A percentile compares a stretch with the other conserved stretches of the same genome.
These are phyloP conservation scores for Poecilia picta DNA, from an alignment of 2,797 vertebrate species.

Conservation along the genomic window DNA sequence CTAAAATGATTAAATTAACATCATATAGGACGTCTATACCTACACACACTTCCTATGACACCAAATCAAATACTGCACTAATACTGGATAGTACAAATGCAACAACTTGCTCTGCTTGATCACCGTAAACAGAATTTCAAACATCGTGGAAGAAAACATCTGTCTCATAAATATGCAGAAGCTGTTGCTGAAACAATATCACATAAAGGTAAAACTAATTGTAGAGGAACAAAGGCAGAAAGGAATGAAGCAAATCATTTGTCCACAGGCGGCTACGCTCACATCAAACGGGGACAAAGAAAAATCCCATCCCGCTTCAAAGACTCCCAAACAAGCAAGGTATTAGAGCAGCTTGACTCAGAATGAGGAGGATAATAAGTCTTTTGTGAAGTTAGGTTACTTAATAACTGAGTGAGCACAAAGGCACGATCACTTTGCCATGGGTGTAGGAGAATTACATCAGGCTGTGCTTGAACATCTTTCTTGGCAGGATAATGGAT, in stretches of 20 bases:
- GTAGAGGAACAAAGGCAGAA: slow-evolving; percentile 58
- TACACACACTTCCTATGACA: neutral
- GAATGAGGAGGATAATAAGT: slow-evolving; percentile 44
- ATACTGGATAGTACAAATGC: slow-evolving; percentile 18
- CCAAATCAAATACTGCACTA: neutral
- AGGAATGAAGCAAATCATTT: slow-evolving; percentile 59
- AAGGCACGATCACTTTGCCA: slow-evolving; percentile 26
- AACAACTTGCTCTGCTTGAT: slow-evolving; percentile 36
- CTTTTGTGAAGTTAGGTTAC: slow-evolving; percentile 45
- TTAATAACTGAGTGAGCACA: slow-evolving; percentile 54
- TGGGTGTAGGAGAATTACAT: slow-evolving; percentile 27
- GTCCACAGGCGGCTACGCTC: slow-evolving; percentile 62
- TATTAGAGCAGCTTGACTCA: slow-evolving; percentile 54
- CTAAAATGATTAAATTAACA: neutral
- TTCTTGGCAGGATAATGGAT: slow-evolving; percentile 29
- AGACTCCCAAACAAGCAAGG: slow-evolving; percentile 57
- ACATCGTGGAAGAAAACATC: slow-evolving; percentile 5
- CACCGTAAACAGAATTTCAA: slow-evolving; percentile 10
- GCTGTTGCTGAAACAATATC: slow-evolving; percentile 27
- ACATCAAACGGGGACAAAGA: slow-evolving; percentile 66
- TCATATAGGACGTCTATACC: neutral
- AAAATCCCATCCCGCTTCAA: slow-evolving; percentile 63
- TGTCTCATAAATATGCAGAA: slow-evolving; percentile 48
- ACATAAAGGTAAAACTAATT: slow-evolving; percentile 46
- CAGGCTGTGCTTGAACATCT: slow-evolving; percentile 40